Evolutionary conservation across 2,113 vertebrate genomes (phyloP).

Genomic region (Indicator indicator): DNA sequence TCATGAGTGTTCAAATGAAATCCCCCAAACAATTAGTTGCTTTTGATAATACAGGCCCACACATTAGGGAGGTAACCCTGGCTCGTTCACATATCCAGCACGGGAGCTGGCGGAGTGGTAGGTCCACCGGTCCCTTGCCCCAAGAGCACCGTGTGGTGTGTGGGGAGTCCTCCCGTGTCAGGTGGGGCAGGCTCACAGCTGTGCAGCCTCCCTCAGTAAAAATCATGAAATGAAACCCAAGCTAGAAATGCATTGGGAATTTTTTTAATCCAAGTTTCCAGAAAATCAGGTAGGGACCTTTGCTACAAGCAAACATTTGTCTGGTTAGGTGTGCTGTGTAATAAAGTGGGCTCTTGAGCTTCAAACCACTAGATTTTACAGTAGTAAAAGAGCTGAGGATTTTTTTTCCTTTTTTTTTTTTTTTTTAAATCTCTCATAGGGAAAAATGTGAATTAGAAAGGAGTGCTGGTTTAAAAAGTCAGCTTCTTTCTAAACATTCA

Average conservation of each 20-base stretch:
- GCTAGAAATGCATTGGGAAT: background rate
- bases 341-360: background rate
- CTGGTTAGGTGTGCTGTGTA: background rate
- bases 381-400: conserved; percentile 29
- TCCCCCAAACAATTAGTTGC: background rate
- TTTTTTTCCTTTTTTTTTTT: background rate
- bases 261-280: conserved; percentile 4
- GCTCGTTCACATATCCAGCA: background rate
- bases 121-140: background rate
- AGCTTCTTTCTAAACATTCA: background rate
- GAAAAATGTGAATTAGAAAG: background rate
- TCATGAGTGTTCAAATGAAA: background rate
- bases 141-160: background rate
- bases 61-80: background rate
- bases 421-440: background rate
- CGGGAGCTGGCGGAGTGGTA: background rate
- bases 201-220: background rate
- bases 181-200: background rate
- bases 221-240: background rate
- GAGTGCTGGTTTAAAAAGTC: background rate
- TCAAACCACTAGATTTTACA: conserved; percentile 31
- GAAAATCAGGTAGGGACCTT: background rate
- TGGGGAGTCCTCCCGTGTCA: background rate
- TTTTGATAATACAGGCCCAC: background rate
- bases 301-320: background rate